Conservation (phyloP, 2,888 invertebrate species). For the Anagyrus pseudococci region DNA sequence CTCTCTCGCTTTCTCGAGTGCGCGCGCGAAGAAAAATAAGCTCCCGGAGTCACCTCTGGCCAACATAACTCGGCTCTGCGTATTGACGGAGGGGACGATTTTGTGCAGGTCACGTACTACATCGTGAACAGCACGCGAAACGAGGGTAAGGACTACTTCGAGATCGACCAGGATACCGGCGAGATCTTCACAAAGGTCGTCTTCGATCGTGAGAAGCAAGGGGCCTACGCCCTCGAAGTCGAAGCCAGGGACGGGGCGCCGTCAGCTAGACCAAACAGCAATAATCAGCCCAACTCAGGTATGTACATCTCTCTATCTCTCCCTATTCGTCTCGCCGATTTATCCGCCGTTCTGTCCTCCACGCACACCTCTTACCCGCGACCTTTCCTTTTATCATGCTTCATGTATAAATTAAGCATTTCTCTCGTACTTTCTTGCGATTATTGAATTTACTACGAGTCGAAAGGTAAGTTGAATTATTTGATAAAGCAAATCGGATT, state of each 20-base stretch:
- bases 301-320: slow-evolving; percentile 52
- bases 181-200: slow-evolving; percentile 94
- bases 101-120: slow-evolving; percentile 85
- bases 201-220: slow-evolving; percentile 97
- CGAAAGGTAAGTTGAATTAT: too few relatives aligned
- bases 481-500: too few relatives aligned
- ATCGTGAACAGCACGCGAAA: slow-evolving; percentile 91
- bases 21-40: too few relatives aligned
- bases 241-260: slow-evolving; percentile 95
- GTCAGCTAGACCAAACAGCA: slow-evolving; percentile 93
- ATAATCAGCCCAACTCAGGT: slow-evolving; percentile 96
- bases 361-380: neutral
- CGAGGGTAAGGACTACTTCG: slow-evolving; percentile 94
- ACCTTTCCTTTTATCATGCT: neutral
- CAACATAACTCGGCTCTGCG: too few relatives aligned
- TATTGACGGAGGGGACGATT: too few relatives aligned
- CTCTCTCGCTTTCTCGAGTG: too few relatives aligned
- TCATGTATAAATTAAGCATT: too few relatives aligned
- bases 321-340: neutral
- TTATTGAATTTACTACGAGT: too few relatives aligned
- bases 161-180: slow-evolving; percentile 94
- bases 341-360: too few relatives aligned
- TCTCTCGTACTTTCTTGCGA: too few relatives aligned
- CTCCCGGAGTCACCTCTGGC: too few relatives aligned
- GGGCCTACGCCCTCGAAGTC: slow-evolving; percentile 96